Percentiles rank a stretch among this genome's conserved stretches.
Conservation (phyloP, 2,888 invertebrate species). For the Tenthredo mesomela region DNA sequence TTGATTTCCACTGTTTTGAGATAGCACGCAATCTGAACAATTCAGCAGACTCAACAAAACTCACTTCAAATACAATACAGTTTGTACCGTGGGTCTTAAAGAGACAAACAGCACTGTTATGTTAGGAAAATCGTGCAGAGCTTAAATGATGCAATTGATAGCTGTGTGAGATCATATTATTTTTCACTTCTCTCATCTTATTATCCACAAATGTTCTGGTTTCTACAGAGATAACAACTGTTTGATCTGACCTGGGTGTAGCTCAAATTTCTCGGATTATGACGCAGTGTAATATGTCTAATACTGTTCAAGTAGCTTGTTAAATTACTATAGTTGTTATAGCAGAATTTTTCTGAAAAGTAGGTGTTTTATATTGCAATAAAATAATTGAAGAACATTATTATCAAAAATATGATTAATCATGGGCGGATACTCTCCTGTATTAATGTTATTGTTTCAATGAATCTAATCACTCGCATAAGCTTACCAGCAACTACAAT, state of each 20-base stretch:
- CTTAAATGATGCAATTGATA: neutral
- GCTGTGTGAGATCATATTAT: neutral
- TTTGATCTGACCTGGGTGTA: neutral
- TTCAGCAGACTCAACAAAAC: neutral
- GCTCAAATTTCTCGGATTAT: slow-evolving; percentile 6
- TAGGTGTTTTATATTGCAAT: neutral
- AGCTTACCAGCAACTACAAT: neutral
- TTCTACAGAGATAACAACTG: neutral
- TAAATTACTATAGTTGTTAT: neutral
- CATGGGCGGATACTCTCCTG: slow-evolving; percentile 28
- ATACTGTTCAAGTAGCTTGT: neutral
- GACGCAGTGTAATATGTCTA: neutral
- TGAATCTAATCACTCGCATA: neutral
- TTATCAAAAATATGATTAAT: neutral
- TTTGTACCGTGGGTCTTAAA: neutral
- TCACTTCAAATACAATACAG: neutral
- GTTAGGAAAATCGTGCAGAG: neutral
- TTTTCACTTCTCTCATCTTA: neutral
- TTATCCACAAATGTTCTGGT: neutral
- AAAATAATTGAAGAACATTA: neutral
- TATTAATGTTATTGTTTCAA: neutral
- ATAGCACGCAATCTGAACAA: neutral
- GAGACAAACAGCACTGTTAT: neutral
- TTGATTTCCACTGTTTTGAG: neutral
- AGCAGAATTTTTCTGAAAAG: neutral